Base-by-base conservation (phyloP, 2,888 invertebrate genomes). In the Ypsolopha sequella region DNA sequence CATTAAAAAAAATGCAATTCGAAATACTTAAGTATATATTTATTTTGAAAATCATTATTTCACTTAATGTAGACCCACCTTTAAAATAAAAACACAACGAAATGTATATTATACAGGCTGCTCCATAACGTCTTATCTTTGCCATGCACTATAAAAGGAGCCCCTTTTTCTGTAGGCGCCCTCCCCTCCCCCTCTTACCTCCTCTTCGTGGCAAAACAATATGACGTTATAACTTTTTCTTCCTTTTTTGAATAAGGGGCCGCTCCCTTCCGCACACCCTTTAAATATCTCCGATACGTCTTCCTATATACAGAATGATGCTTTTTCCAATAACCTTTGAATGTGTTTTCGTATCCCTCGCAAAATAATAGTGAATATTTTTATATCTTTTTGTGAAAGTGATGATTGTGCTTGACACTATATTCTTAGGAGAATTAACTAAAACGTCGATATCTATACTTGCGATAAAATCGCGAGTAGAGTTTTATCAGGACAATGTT, bases 151-250 rank as follows among this genome's bases (percentile, higher is more conserved):
- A 80, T 76, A 80, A 73, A 71, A 68, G 64, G 63, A 69, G 70
- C 73, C 73, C 70, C 62, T 58, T 58, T 58, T 57, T 52, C 9
- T 36, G n/a, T 34, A 43, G 36, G 44, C 14, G 24, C 44, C 44
- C 44, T 53, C 60, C 61, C 61, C 61, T 61, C 62, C 61, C 62
- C 58, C 60, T 13, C 60, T 9, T 36, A 41, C 64, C 66, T 66
- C 66, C 76, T 70, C 75, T 74, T 74, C 76, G 80, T 73, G 76
- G 82, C 81, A 84, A 86, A 85, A 86, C 85, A 86, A 86, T 86
- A 85, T 86, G 85, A 85, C 82, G 84, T 80, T 84, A 86, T 81
- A 81, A 80, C 79, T 81, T 86, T 84, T 82, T 82, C 81, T 73
- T 79, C 75, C 76, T 76, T 84, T 80, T 84, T 82, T 80, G 80